These are phyloP conservation scores for Trichomalopsis sarcophagae DNA, from an alignment of 1,140 invertebrate species.

Conservation along the genomic window DNA sequence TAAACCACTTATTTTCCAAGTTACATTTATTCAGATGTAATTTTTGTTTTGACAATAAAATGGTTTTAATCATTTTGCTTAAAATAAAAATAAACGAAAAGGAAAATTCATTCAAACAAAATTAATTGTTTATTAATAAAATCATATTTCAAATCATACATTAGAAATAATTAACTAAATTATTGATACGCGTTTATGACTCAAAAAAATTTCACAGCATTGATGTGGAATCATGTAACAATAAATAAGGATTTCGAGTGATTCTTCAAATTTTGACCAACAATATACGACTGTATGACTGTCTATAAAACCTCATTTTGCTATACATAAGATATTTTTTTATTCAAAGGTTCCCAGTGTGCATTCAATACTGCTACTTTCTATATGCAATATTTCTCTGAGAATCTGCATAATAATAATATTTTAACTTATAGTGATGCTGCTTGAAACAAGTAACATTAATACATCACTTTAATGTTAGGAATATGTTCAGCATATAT, in stretches of 20 bases:
- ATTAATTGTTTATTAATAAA: constrained; percentile 56
- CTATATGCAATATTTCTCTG: constrained; percentile 22
- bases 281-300: background rate
- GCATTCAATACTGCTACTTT: constrained; percentile 46
- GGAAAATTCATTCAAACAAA: constrained; percentile 58
- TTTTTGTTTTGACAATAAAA: constrained; percentile 32
- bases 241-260: constrained; percentile 41
- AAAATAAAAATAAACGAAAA: constrained; percentile 69
- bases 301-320: constrained; percentile 24
- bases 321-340: constrained; percentile 34
- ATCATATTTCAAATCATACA: constrained; percentile 50
- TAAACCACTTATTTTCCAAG: background rate
- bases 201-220: constrained; percentile 49
- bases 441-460: constrained; percentile 20
- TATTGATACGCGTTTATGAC: constrained; percentile 56
- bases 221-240: constrained; percentile 56
- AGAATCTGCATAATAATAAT: constrained; percentile 25
- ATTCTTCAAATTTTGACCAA: constrained; percentile 16
- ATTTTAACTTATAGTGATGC: constrained; percentile 18
- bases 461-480: constrained; percentile 27
- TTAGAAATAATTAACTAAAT: constrained; percentile 58
- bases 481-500: constrained; percentile 50
- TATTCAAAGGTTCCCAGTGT: constrained; percentile 54
- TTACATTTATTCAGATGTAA: background rate
- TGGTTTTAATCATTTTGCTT: constrained; percentile 68